Base-by-base conservation (phyloP, 2,113 vertebrate genomes). In the Rhinogobius similis region DNA sequence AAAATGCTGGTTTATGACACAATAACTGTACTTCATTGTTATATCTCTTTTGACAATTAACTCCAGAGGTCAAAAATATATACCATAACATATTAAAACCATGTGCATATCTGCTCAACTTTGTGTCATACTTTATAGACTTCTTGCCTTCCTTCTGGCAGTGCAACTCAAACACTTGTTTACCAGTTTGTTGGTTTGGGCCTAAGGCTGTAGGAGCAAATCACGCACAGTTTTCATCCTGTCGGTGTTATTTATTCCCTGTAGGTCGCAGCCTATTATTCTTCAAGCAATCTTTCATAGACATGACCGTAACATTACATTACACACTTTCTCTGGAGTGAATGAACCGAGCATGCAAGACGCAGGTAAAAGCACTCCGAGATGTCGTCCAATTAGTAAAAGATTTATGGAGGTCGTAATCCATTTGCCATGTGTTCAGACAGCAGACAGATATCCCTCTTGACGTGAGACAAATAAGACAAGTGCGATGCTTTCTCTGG, bases 291-390 rank as follows among this genome's bases (percentile, higher is more conserved):
- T 70, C 7, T 0, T 23, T 32, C 46, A 59, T 64, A 71, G 52
- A n/a, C 14, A 58, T 43, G 27, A 69, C 39, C 44, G 26, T 67
- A 56, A 72, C 72, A 70, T 74, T 61, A 10, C 24, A 81, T 70
- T 70, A 16, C 53, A 66, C 44, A 65, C 50, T 73, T 39, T 36
- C 44, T 63, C 32, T 20, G 32, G 29, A 16, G 21, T 4, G 66
- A 2, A 26, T 56, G 44, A 39, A 26, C 23, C 16, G 56, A n/a
- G 14, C 27, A 41, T 68, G 69, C 41, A 6, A 6, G 58, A 44
- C n/a, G 29, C 23, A 36, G 64, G 27, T 21, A 38, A 29, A 71
- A 18, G 38, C 46, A 36, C 5, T 66, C 11, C 20, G 29, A 18
- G 11, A 26, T 2, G 3, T 64, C 26, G 46, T 32, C 43, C 26